Evolutionary conservation across 2,888 invertebrate species (phyloP).

Genomic region (Cylindroiulus punctatus): DNA sequence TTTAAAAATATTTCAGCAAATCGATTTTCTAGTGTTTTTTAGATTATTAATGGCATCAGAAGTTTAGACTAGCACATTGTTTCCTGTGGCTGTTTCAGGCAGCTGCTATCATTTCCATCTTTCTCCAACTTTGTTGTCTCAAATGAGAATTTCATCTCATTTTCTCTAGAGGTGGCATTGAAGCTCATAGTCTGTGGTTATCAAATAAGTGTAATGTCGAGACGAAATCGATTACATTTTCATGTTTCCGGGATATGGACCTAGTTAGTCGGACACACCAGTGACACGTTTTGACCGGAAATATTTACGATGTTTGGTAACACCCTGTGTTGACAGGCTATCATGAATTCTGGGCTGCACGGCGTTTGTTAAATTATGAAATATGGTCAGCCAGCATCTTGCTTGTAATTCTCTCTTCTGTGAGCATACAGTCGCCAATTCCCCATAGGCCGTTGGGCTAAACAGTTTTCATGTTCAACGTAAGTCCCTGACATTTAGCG

Average conservation of each 20-base stretch:
- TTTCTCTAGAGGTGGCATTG: neutral
- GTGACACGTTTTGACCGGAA: neutral
- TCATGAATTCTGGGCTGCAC: neutral
- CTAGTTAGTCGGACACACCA: neutral
- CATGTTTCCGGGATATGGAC: neutral
- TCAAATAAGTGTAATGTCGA: neutral
- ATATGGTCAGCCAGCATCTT: neutral
- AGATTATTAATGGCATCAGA: neutral
- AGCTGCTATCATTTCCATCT: neutral
- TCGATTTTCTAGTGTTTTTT: neutral
- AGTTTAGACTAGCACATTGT: neutral
- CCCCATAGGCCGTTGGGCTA: neutral
- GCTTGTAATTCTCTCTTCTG: neutral
- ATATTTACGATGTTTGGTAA: conserved; percentile 20
- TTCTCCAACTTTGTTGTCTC: neutral
- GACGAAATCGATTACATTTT: conserved; percentile 30
- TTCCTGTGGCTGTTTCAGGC: neutral
- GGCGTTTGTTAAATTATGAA: conserved; percentile 34
- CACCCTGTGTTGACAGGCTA: neutral
- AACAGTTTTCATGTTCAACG: neutral
- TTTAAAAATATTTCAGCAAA: neutral
- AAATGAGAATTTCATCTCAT: neutral
- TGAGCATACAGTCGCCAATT: neutral
- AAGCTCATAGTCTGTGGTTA: neutral
- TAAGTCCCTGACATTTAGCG: neutral